Evolutionary conservation across 2,888 invertebrate species (phyloP).

Genomic region (Leptura quadrifasciata): DNA sequence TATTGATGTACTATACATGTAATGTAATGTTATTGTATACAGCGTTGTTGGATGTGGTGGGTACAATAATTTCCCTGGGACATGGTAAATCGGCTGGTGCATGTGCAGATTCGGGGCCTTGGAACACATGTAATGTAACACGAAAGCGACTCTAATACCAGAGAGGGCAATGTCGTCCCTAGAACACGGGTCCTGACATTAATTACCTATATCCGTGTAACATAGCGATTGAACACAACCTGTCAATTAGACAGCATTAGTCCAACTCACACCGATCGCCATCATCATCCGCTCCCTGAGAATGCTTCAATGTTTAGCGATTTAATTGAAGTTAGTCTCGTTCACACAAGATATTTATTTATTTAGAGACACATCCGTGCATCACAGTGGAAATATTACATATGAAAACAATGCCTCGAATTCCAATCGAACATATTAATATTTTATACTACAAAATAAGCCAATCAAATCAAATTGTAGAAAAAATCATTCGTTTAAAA

Average conservation of each 20-base stretch:
- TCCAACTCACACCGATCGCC: conserved; percentile 54
- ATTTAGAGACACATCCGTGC: too few species aligned
- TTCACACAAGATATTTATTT: too few species aligned
- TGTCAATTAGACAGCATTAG: conserved; percentile 74
- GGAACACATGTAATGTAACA: conserved; percentile 71
- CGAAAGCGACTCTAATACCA: conserved; percentile 68
- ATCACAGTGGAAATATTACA: too few species aligned
- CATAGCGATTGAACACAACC: conserved; percentile 73
- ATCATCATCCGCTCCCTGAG: conserved; percentile 2
- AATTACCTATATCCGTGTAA: conserved; percentile 74
- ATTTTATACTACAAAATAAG: too few species aligned
- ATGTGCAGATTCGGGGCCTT: conserved; percentile 54
- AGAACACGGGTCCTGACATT: conserved; percentile 74
- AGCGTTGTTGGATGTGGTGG: not conserved
- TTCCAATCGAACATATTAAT: too few species aligned
- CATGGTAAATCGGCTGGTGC: conserved; percentile 42
- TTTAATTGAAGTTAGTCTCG: too few species aligned
- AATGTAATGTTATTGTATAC: conserved; percentile 1
- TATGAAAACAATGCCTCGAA: too few species aligned
- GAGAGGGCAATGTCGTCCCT: conserved; percentile 52
- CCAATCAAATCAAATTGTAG: too few species aligned
- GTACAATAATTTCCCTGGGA: conserved; percentile 40
- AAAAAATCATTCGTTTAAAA: too few species aligned
- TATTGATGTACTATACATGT: not conserved
- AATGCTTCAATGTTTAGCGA: not conserved